Evolutionary conservation across 2,888 invertebrate species (phyloP).

Genomic region (Cheilosia scutellata): DNA sequence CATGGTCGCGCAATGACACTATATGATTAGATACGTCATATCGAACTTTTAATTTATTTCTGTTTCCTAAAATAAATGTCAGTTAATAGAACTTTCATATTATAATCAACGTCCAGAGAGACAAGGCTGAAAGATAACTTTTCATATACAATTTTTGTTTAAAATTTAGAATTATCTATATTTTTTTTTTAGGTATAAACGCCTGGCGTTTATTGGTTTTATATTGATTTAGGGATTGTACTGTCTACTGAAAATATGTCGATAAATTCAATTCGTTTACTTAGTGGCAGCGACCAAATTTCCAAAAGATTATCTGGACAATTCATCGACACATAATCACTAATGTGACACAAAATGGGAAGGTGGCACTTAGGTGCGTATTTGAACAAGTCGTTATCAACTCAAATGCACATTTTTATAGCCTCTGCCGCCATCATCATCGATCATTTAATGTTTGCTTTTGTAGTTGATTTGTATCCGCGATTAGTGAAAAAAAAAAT

Average conservation of each 20-base stretch:
- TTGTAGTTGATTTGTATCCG: slow-evolving; percentile 35
- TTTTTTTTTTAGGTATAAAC: slow-evolving; percentile 17
- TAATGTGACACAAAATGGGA: slow-evolving; percentile 53
- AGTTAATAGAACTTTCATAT: neutral
- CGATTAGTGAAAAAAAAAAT: slow-evolving; percentile 27
- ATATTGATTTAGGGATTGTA: slow-evolving; percentile 50
- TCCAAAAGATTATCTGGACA: slow-evolving; percentile 38
- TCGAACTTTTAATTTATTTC: neutral
- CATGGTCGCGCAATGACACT: too few species aligned
- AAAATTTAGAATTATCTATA: slow-evolving; percentile 10
- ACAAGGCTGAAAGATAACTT: neutral
- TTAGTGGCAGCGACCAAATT: slow-evolving; percentile 22
- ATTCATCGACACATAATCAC: slow-evolving; percentile 57
- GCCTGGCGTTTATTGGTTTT: slow-evolving; percentile 64
- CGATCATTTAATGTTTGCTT: slow-evolving; percentile 26
- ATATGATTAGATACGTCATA: neutral
- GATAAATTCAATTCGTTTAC: slow-evolving; percentile 55
- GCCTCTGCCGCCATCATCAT: slow-evolving; percentile 29
- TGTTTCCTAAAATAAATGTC: neutral
- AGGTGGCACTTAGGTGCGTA: slow-evolving; percentile 37
- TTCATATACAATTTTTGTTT: neutral
- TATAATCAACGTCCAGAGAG: slow-evolving; percentile 8
- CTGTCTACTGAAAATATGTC: slow-evolving; percentile 37
- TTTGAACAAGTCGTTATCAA: slow-evolving; percentile 59
- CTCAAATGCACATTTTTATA: slow-evolving; percentile 43